phyloP scores from a whole-genome alignment of 2,888 invertebrate species.

The Notocelia uddmanniana region DNA sequence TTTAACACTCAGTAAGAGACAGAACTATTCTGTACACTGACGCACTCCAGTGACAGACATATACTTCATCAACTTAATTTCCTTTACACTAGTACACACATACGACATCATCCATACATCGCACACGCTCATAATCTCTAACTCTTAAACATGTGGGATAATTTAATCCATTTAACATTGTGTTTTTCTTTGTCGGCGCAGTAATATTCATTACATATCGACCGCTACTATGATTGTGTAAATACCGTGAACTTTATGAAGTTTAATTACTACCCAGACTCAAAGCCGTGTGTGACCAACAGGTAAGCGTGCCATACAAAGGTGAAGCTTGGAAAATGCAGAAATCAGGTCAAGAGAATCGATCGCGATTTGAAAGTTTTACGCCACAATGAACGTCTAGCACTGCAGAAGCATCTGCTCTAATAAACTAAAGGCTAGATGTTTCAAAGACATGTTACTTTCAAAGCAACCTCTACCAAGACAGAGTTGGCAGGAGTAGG shows the following conservation, averaged over 20 bases:
- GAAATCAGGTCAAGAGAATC: slow-evolving; percentile 66
- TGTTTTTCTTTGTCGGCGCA: too few relatives aligned
- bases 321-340: slow-evolving; percentile 55
- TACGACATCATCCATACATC: too few relatives aligned
- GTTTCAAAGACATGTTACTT: slow-evolving; percentile 8
- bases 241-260: neutral
- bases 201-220: neutral
- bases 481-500: too few relatives aligned
- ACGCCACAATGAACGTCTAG: slow-evolving; percentile 50
- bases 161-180: too few relatives aligned
- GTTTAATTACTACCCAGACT: slow-evolving; percentile 11
- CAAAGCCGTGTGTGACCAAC: slow-evolving; percentile 33
- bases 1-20: too few relatives aligned
- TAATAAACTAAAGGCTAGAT: slow-evolving; percentile 8
- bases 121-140: too few relatives aligned
- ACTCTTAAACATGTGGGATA: too few relatives aligned
- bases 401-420: slow-evolving; percentile 21
- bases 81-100: too few relatives aligned
- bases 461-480: neutral
- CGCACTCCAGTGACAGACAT: too few relatives aligned
- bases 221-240: neutral
- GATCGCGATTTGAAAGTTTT: slow-evolving; percentile 62
- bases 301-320: slow-evolving; percentile 50
- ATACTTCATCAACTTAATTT: too few relatives aligned
- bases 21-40: too few relatives aligned